Evolutionary conservation across 1,140 invertebrate genomes (phyloP).

Genomic region (Meloidogyne exigua): DNA sequence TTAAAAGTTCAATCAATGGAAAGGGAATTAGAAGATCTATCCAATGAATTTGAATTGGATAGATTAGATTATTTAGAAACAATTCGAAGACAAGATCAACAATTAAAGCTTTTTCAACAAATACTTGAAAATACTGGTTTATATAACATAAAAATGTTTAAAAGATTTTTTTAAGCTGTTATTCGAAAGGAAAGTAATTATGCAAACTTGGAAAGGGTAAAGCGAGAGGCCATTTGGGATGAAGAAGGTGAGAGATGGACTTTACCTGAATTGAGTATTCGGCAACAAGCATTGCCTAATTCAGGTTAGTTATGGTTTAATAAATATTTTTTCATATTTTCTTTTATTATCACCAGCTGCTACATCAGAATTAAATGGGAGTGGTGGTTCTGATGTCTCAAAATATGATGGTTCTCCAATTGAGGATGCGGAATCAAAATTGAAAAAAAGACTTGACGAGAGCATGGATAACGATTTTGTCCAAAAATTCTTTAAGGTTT

Average conservation of each 20-base stretch:
- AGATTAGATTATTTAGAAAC: constrained; percentile 81
- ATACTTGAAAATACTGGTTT: constrained; percentile 70
- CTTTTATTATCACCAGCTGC: constrained; percentile 19
- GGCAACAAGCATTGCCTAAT: constrained; percentile 65
- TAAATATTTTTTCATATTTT: not conserved
- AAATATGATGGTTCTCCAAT: not conserved
- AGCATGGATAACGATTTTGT: constrained; percentile 71
- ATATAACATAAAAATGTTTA: not conserved
- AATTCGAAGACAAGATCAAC: constrained; percentile 75
- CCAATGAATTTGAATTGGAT: constrained; percentile 80
- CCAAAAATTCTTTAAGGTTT: constrained; percentile 72
- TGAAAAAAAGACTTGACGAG: constrained; percentile 69
- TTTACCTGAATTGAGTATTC: constrained; percentile 75
- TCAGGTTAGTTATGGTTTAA: not conserved
- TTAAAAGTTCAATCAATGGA: constrained; percentile 70
- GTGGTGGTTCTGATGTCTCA: not conserved
- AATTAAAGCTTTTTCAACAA: constrained; percentile 73
- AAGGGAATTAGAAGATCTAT: constrained; percentile 76
- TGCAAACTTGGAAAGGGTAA: constrained; percentile 70
- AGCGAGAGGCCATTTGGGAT: constrained; percentile 75
- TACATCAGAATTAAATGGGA: constrained; percentile 4
- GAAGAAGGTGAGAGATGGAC: constrained; percentile 76
- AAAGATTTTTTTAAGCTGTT: constrained; percentile 70
- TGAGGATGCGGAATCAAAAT: constrained; percentile 34
- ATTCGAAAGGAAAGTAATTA: constrained; percentile 71